Evolutionary conservation across 2,888 invertebrate species (phyloP), one percentile per base, ranked within the genome.

Genomic region (Spialia ferax): DNA sequence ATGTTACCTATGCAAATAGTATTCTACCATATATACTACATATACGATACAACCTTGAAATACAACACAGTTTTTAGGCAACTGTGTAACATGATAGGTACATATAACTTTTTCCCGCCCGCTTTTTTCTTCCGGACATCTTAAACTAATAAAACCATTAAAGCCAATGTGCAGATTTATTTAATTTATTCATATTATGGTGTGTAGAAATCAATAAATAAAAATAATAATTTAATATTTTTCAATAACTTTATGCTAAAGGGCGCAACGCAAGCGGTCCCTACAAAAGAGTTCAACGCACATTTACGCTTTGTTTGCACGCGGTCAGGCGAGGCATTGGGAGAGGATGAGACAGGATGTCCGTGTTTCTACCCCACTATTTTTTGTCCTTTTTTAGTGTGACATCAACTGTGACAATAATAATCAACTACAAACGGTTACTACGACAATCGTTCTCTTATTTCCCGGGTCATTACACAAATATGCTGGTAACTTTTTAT

Each of bases 251-350:
- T 10, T 15, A 13, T 7, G 10, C 10, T 23, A 52, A 73, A 65
- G 52, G 63, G 75, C 74, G 79, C 82, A 84, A 84, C 86, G 83
- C 87, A 85, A 82, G 73, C 76, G 83, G 48, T 60, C 64, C 91
- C 88, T 92, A 88, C 80, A 91, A 93, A 93, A 93, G 93, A 93
- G 92, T 93, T 93, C 93, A 93, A 93, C 92, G 93, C 90, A 88
- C 92, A 87, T 82, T 74, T 77, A 77, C 75, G 85, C 85, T 86
- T 88, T 90, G 87, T 89, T 81, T 81, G 79, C 75, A 81, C 72
- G 78, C 86, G 82, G 77, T 86, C 82, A 79, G 80, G 87, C 87
- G 86, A 83, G 84, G 80, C 87, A 78, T 75, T 82, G 81, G 79
- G 81, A 81, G 75, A 77, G 18, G 15, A 8, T 18, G 79, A 50